Conservation (phyloP, 2,113 vertebrate genomes). For the Echinops telfairi region DNA sequence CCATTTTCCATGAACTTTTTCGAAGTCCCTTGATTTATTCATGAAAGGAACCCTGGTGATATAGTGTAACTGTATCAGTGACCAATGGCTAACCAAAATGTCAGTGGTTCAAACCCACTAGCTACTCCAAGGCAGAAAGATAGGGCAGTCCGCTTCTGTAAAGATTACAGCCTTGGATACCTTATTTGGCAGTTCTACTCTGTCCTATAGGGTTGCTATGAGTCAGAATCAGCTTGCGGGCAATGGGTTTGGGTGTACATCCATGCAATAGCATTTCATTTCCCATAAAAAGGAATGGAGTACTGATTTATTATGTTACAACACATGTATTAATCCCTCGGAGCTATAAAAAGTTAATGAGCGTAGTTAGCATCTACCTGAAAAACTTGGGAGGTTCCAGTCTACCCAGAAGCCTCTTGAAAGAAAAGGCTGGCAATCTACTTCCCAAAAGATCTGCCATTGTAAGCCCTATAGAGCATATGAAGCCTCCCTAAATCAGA, state of each 20-base stretch:
- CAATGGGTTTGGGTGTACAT: not conserved
- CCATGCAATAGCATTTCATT: slow-evolving; percentile 37
- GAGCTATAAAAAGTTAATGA: not conserved
- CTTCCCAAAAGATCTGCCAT: not conserved
- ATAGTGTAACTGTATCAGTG: too few species aligned
- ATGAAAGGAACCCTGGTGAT: too few species aligned
- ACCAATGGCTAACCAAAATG: too few species aligned
- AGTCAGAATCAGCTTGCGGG: too few species aligned
- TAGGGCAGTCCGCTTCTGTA: too few species aligned
- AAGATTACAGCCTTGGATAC: too few species aligned
- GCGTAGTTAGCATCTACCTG: not conserved
- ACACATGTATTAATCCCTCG: not conserved
- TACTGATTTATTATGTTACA: slow-evolving; percentile 11
- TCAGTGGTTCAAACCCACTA: too few species aligned
- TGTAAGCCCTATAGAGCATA: not conserved
- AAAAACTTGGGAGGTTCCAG: not conserved
- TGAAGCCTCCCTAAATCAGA: not conserved
- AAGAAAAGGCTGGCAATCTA: not conserved
- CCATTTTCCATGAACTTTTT: too few species aligned
- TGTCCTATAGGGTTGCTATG: too few species aligned
- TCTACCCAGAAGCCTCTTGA: not conserved
- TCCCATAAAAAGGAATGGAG: slow-evolving; percentile 28
- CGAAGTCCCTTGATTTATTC: too few species aligned
- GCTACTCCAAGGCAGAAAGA: too few species aligned
- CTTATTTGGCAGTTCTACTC: too few species aligned